Evolutionary conservation across 2,888 invertebrate genomes (phyloP), one percentile per base, ranked within the genome.

Genomic region (Catocala sponsa): DNA sequence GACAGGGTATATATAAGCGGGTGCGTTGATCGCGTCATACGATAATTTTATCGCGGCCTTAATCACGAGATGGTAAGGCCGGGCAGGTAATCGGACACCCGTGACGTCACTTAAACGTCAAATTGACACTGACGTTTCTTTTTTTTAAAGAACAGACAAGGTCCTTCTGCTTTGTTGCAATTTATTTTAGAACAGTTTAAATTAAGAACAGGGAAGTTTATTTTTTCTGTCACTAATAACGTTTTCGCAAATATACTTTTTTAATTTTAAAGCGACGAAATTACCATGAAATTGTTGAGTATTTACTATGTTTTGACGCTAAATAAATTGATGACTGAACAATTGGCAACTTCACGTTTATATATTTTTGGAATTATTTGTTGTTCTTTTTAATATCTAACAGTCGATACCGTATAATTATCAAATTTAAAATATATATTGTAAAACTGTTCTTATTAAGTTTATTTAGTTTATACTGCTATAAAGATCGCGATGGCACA

Each of bases 331-430:
- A 25, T 43, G 48, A 38, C 9, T 43, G 35, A 9, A 10, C 25
- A 59, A 54, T 42, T 58, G 46, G 96, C 96, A 96, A 96, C 96
- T 96, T 96, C 96, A 96, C 95, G 96, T n/a, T 42, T 42, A 11
- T 42, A 42, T 42, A 6, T 12, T 44, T 13, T 44, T 44, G 6
- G 35, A 6, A 38, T 38, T 38, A 25, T 25, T 25, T 25, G 25
- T 25, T 25, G 25, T 2, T 25, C 1, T 25, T 25, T 25, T 25
- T 25, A 2, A 25, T 25, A 25, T 25, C 25, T 25, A 25, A 25
- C 25, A 25, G 25, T 25, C 25, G 25, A 25, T 25, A 25, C 25
- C 25, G 25, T 25, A 25, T 25, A 25, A 25, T 25, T 25, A 25
- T 25, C 25, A 25, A 25, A 25, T 4, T 25, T 25, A 25, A 25